Base-by-base conservation (phyloP, 64 coral and sea anemone genomes). In the Montipora efflorescens region DNA sequence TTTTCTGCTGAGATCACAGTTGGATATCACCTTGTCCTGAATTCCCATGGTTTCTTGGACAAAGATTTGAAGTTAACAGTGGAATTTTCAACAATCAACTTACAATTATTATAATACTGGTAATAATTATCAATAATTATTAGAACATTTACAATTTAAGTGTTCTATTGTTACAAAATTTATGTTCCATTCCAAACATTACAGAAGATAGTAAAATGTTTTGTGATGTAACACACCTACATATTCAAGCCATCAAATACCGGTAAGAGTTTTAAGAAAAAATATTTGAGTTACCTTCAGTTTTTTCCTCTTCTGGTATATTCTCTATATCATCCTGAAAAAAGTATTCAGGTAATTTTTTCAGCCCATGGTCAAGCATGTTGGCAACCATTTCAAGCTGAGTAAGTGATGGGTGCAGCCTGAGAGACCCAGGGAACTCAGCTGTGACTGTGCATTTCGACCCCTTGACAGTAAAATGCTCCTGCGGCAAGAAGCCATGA, bases 1-100 rank as follows among this genome's bases (percentile, higher is more conserved):
- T 82, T 78, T 94, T 75, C 92, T 91, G 61, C 91, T 95, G 1
- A 99, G 77, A 75, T 95, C 98, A 95, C 95, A 95, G 78, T 95
- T 94, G 15, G 92, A 90, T 7, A 96, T 90, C 9, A 99, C 87
- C 75, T 93, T 95, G 18, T 99, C 98, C 44, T 95, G 67, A 83
- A 99, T 78, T 59, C 76, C 91, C 11, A 69, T 77, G 67, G 86
- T 43, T 76, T 96, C 98, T 99, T 72, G 28, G 55, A 96, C 12
- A 52, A 11, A 5, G 36, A 59, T 4, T 64, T 64, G 4, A 19
- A 4, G 14, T 14, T 14, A 3, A 64, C 14, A 16, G 61, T 64
- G 14, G 61, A 14, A 64, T 50, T 52, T 79, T 20, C 44, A 78
- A 47, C 45, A 22, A 4, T 12, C 19, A 49, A 15, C 47, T n/a